Base-by-base conservation (phyloP, 2,888 invertebrate genomes). In the Chrysotoxum bicinctum region DNA sequence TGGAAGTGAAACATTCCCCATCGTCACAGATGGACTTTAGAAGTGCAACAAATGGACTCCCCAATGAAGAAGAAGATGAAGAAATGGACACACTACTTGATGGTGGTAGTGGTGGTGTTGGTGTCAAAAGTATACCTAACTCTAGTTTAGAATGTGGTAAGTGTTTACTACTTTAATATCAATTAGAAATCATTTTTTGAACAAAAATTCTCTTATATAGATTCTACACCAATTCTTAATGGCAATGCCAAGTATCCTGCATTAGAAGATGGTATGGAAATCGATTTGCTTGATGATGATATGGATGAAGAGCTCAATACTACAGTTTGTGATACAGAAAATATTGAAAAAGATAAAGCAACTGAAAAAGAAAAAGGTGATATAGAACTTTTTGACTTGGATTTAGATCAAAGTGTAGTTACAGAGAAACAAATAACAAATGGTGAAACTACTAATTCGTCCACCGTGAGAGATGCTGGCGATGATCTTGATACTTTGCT, bases 401-500 rank as follows among this genome's bases (percentile, higher is more conserved):
- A 72, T 12, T 32, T 79, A 8, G 75, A 79, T 3, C 16, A 54
- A 64, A 19, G 19, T 14, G 43, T 8, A 2, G 79, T 26, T 2
- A 12, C 54, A 0, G 32, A 54, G 10, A n/a, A 14, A 7, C 64
- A 64, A n/a, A 14, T 43, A 43, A 37, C 66, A 35, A 80, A 74
- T 21, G 74, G 48, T 37, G 76, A 82, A 45, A 56, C n/a, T 6
- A 23, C 40, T 14, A 75, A 56, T 19, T 23, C 74, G 4, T 72
- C 85, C 0, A 87, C 72, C 62, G 64, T 86, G 12, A 87, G 88
- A 19, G 88, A 89, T 76, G 87, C 89, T 6, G 89, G 89, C 10
- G 89, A 89, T 87, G 89, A 89, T 87, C 88, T 89, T 19, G 89
- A 89, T 72, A 89, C 87, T 10, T 75, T 89, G 40, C 45, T 89